Evolutionary conservation across 2,888 invertebrate species (phyloP), one percentile per base, ranked within the genome.

Genomic region (Watsonalla binaria): DNA sequence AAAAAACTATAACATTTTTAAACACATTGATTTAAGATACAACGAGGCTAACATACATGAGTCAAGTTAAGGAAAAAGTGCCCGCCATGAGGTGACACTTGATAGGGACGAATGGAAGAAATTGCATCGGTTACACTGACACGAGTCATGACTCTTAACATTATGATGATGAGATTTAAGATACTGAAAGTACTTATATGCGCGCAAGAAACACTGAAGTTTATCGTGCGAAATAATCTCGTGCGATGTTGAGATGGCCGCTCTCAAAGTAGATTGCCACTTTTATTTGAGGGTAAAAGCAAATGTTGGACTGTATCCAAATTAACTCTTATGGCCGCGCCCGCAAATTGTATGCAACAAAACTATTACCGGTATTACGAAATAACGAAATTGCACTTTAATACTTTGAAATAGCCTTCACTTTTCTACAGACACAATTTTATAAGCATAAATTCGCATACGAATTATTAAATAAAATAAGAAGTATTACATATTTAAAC

Each of bases 231-330:
- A 39, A 37, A 37, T 37, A 49, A 49, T 49, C 13, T 49, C 45
- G 52, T 15, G 47, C 33, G 52, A 46, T 39, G 39, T 39, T 45
- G 42, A 61, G 58, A 61, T 57, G 61, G 61, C 54, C 46, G 58
- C 68, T 56, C 68, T 63, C 62, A 54, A 63, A 72, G 60, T 73
- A 66, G 70, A 74, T 74, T 68, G 67, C 65, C 70, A 80, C 76
- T 86, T 83, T 82, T 84, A 84, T 84, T 82, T 76, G 75, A 64
- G 74, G 72, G 78, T 84, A 84, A 82, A 82, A 77, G 77, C 78
- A 68, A 75, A 81, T 74, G 82, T 87, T 89, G 87, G 88, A 81
- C 72, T 60, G 65, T 62, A 64, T 84, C 88, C 88, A 87, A 89
- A 87, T 88, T 86, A 86, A 85, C 88, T 86, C 84, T 86, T 84